A percentile compares a stretch with the other conserved stretches of the same genome.
phyloP scores from a whole-genome alignment of 2,113 vertebrate genomes.

The Pollachius pollachius region DNA sequence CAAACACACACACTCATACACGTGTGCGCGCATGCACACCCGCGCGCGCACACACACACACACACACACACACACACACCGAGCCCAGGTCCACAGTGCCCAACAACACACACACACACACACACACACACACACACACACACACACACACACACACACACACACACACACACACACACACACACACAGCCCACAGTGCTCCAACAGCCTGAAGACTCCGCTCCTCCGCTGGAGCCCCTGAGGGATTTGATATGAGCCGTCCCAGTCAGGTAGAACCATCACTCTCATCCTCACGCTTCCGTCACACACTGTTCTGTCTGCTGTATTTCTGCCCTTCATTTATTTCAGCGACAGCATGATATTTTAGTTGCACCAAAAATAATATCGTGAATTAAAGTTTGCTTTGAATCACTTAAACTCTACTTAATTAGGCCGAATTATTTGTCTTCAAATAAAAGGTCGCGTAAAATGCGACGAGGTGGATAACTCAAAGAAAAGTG shows the following conservation, averaged over 20 bases:
- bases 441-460: neutral
- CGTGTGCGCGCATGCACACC: constrained; percentile 33
- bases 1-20: neutral
- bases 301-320: constrained; percentile 7
- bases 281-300: constrained; percentile 33
- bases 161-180: constrained; percentile 21
- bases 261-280: constrained; percentile 68
- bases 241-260: constrained; percentile 67
- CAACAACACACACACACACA: constrained; percentile 19
- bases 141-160: constrained; percentile 24
- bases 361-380: neutral
- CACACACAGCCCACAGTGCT: constrained; percentile 1
- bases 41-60: constrained; percentile 4
- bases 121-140: constrained; percentile 27
- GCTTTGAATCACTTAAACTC: constrained; percentile 30
- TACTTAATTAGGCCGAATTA: neutral
- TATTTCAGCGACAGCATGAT: neutral
- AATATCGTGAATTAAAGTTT: neutral
- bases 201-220: constrained; percentile 51
- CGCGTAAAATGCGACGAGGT: too few species aligned
- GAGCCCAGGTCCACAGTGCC: neutral
- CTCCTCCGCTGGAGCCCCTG: constrained; percentile 49
- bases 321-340: neutral
- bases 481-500: too few species aligned
- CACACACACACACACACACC: neutral